Evolutionary conservation across 2,797 vertebrate genomes (phyloP).

Genomic region (Neopelma chrysocephalum): DNA sequence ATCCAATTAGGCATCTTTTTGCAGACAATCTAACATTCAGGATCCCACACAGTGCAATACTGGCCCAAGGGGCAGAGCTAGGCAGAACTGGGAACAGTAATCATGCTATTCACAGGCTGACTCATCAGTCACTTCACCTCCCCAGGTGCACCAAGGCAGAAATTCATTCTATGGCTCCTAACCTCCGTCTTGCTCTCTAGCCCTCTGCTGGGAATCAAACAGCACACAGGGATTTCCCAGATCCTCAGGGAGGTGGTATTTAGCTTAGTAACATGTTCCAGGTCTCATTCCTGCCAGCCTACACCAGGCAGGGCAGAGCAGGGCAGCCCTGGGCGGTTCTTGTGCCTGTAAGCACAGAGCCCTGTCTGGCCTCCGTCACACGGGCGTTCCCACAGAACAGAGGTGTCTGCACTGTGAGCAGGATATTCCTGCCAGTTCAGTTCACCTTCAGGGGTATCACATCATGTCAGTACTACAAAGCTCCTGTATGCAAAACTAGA

Average conservation of each 20-base stretch:
- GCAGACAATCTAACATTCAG: background rate
- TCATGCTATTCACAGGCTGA: background rate
- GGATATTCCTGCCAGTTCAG: background rate
- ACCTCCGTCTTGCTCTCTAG: background rate
- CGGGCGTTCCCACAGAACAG: background rate
- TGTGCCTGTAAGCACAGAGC: background rate
- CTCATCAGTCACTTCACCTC: background rate
- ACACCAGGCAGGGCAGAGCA: background rate
- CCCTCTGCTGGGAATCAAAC: background rate
- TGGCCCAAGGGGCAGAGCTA: background rate
- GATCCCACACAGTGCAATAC: background rate
- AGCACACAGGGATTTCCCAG: background rate
- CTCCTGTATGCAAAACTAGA: background rate
- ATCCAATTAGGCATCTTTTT: background rate
- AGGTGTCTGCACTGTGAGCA: background rate
- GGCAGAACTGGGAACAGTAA: background rate
- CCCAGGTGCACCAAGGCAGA: background rate
- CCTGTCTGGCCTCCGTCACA: background rate
- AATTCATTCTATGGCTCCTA: background rate
- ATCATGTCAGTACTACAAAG: background rate
- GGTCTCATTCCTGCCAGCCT: background rate
- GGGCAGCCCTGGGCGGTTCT: background rate
- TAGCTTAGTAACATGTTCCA: background rate
- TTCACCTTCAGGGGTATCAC: background rate
- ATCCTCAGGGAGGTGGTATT: background rate